phyloP scores from a whole-genome alignment of 2,888 invertebrate species.

The Silvanus unidentatus region DNA sequence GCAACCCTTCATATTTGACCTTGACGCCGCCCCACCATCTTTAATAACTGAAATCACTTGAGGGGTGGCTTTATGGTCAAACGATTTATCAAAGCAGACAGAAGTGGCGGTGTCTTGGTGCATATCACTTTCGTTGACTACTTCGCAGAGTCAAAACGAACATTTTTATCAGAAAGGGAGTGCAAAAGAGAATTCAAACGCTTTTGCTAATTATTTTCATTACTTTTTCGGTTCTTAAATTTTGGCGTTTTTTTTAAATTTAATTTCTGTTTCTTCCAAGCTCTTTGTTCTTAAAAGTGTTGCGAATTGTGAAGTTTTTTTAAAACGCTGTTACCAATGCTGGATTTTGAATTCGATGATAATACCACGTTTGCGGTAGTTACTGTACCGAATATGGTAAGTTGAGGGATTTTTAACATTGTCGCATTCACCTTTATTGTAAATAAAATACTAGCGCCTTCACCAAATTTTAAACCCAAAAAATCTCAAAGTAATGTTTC shows the following conservation, averaged over 20 bases:
- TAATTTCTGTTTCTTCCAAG: too few species aligned
- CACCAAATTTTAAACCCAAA: neutral
- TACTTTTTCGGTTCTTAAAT: too few species aligned
- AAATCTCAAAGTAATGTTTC: too few species aligned
- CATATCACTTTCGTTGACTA: neutral
- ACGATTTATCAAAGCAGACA: too few species aligned
- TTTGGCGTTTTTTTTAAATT: too few species aligned
- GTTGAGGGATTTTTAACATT: too few species aligned
- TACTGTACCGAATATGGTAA: slow-evolving; percentile 59
- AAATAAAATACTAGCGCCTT: neutral
- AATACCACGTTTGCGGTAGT: slow-evolving; percentile 63
- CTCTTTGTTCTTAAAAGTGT: too few species aligned
- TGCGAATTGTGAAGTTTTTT: too few species aligned
- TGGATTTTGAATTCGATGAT: slow-evolving; percentile 51
- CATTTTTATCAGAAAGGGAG: slow-evolving; percentile 18
- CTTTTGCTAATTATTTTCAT: too few species aligned
- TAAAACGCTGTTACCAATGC: slow-evolving; percentile 34
- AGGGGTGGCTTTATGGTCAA: neutral
- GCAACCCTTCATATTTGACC: slow-evolving; percentile 34
- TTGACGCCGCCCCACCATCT: slow-evolving; percentile 30
- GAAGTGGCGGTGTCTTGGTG: neutral
- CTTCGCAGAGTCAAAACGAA: slow-evolving; percentile 16
- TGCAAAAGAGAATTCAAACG: too few species aligned
- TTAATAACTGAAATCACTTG: slow-evolving; percentile 36
- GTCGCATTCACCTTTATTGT: neutral